phyloP scores from a whole-genome alignment of 2,888 invertebrate genomes.

The Platerodrilus igneus region DNA sequence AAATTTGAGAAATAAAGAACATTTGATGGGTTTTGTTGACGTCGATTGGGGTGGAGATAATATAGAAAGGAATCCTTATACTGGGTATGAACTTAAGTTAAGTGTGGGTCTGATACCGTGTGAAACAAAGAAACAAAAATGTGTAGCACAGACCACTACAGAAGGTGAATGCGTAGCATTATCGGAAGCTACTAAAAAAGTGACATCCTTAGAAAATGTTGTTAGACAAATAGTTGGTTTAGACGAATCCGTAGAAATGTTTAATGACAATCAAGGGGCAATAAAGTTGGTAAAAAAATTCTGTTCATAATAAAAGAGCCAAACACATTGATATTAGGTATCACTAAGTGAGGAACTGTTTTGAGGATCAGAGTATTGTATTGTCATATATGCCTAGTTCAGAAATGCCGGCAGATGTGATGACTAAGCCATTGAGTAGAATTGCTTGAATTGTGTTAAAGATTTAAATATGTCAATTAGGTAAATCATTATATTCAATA shows the following conservation, averaged over 20 bases:
- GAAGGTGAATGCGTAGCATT: conserved; percentile 1
- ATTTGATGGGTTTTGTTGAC: too few species aligned
- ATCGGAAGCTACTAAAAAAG: conserved; percentile 2
- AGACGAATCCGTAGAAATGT: neutral
- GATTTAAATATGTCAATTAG: too few species aligned
- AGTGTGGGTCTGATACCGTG: neutral
- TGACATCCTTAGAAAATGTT: too few species aligned
- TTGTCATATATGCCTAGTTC: conserved; percentile 4
- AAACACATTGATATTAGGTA: too few species aligned
- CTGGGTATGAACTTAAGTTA: too few species aligned
- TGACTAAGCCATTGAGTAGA: conserved; percentile 3
- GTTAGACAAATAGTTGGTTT: conserved; percentile 1
- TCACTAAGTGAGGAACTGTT: conserved; percentile 1
- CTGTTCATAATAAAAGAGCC: conserved; percentile 4
- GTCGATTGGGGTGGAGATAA: too few species aligned
- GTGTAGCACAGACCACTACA: conserved; percentile 1
- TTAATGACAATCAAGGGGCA: conserved; percentile 15
- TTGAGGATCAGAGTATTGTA: conserved; percentile 1
- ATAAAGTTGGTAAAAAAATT: conserved; percentile 7
- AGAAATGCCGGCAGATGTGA: conserved; percentile 3
- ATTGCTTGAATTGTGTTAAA: too few species aligned
- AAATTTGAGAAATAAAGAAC: too few species aligned
- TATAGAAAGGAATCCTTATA: too few species aligned
- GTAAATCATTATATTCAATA: too few species aligned
- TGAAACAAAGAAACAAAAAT: neutral